These are phyloP conservation scores for Astreopora myriophthalma DNA, from an alignment of 64 coral and sea anemone genomes.

Conservation along the genomic window DNA sequence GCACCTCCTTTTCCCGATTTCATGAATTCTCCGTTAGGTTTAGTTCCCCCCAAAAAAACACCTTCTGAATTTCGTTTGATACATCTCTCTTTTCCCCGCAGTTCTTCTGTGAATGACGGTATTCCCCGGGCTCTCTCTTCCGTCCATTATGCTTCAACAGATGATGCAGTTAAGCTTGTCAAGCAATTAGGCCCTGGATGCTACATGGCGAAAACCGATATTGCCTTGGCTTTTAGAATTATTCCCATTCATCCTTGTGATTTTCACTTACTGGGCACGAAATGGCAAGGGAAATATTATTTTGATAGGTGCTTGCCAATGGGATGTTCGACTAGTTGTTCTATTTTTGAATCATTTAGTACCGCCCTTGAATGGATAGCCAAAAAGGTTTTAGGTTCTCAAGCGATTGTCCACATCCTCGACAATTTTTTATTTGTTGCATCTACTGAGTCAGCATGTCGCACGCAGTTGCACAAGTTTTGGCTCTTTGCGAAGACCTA, in stretches of 20 bases:
- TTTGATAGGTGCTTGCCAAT: slow-evolving; percentile 23
- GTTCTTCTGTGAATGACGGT: slow-evolving; percentile 13
- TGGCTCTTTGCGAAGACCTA: background rate
- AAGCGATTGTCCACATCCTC: background rate
- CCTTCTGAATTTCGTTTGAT: slow-evolving; percentile 6
- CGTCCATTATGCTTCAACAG: slow-evolving; percentile 11
- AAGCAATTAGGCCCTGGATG: background rate
- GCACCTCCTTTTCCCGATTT: background rate
- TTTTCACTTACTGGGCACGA: background rate
- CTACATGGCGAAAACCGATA: slow-evolving; percentile 18
- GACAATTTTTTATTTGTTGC: slow-evolving; percentile 10
- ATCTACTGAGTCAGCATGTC: background rate
- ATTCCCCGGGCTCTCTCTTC: background rate
- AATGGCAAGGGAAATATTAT: slow-evolving; percentile 14
- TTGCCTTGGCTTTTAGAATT: slow-evolving; percentile 10
- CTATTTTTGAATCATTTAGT: slow-evolving; percentile 10
- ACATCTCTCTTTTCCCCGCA: slow-evolving; percentile 2
- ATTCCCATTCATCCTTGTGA: slow-evolving; percentile 54
- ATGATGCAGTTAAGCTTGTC: background rate
- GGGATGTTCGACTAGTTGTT: slow-evolving; percentile 33
- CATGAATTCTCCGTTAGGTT: background rate
- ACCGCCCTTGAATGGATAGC: slow-evolving; percentile 3
- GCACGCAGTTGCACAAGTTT: background rate
- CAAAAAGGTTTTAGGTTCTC: background rate
- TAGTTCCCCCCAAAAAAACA: background rate